Conservation (phyloP, 2,888 invertebrate species). For the Abrostola triplasia region DNA sequence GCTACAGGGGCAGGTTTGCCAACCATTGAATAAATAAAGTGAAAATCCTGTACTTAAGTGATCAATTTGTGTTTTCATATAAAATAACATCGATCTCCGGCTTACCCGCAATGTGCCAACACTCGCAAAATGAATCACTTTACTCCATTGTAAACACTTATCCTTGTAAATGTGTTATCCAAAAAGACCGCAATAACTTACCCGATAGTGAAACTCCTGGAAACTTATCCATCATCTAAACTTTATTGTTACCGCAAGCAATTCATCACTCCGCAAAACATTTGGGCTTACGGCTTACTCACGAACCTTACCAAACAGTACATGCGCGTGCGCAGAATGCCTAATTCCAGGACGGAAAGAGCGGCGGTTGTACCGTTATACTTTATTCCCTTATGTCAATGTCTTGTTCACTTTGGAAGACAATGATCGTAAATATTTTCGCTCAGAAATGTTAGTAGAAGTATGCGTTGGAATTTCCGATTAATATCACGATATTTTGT, state of each 20-base stretch:
- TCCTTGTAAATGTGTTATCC: too few species aligned
- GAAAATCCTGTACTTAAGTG: too few species aligned
- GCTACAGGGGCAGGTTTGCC: too few species aligned
- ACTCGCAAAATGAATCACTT: too few species aligned
- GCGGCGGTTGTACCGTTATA: slow-evolving; percentile 39
- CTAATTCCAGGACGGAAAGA: slow-evolving; percentile 33
- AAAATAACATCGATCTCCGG: too few species aligned
- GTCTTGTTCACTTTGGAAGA: slow-evolving; percentile 24
- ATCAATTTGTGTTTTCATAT: too few species aligned
- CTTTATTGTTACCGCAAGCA: slow-evolving; percentile 5
- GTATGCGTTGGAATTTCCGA: slow-evolving; percentile 32
- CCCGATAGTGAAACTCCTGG: neutral
- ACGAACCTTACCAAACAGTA: slow-evolving; percentile 34
- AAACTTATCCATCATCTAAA: slow-evolving; percentile 14
- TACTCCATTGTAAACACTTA: too few species aligned
- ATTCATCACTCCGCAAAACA: slow-evolving; percentile 9
- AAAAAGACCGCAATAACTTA: neutral
- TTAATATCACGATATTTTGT: slow-evolving; percentile 18
- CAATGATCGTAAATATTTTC: slow-evolving; percentile 34
- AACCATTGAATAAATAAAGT: too few species aligned
- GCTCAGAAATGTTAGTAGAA: neutral
- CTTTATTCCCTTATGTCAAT: slow-evolving; percentile 43
- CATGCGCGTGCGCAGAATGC: slow-evolving; percentile 35
- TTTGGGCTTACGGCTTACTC: slow-evolving; percentile 40
- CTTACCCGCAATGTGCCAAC: too few species aligned